Base-by-base conservation (phyloP, 1,140 invertebrate species). In the Ectropis grisescens region DNA sequence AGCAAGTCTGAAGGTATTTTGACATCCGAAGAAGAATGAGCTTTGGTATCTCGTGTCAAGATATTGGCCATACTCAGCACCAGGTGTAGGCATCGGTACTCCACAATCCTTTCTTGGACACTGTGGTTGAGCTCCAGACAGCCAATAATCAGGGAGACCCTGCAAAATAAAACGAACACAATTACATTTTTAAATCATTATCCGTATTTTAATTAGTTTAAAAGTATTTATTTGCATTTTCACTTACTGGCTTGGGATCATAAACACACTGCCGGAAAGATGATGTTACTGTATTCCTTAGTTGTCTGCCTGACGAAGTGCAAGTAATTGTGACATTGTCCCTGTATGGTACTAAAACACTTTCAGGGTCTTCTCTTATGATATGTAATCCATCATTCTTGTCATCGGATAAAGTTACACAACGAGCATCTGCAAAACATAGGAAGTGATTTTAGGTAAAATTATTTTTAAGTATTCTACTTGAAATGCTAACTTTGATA, bases 11-110 rank as follows among this genome's bases (percentile, higher is more conserved):
- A 98, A 98, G 0, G 96, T 97, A 58, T 97, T 93, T 82, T 98
- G 94, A 68, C 97, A 98, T 19, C 94, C 94, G 66, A 99, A 98
- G 85, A 94, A 95, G 82, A 98, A 98, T 1, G 90, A 95, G 13
- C 94, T 94, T 70, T 95, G 92, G 58, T 91, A 96, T 67, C 90
- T 91, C 0, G 95, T 97, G 58, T 97, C 94, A 8, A 89, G 72
- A 50, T 91, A 94, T 70, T 92, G 88, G 5, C 95, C 94, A 55
- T 97, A 96, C 68, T 93, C 93, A 8, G 95, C 94, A 24, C 96
- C 96, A n/a, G 94, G 90, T 14, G 94, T 95, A 25, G 92, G 89
- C 58, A 91, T 87, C 12, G 95, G 95, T 23, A 88, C 66, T 10
- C 95, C 95, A 74, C 95, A 98, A 59, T 97, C 92, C 19, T 91